Percentiles rank a stretch among this genome's conserved stretches.
These are phyloP conservation scores for Hecatera dysodea DNA, from an alignment of 2,888 invertebrate genomes.

Conservation along the genomic window DNA sequence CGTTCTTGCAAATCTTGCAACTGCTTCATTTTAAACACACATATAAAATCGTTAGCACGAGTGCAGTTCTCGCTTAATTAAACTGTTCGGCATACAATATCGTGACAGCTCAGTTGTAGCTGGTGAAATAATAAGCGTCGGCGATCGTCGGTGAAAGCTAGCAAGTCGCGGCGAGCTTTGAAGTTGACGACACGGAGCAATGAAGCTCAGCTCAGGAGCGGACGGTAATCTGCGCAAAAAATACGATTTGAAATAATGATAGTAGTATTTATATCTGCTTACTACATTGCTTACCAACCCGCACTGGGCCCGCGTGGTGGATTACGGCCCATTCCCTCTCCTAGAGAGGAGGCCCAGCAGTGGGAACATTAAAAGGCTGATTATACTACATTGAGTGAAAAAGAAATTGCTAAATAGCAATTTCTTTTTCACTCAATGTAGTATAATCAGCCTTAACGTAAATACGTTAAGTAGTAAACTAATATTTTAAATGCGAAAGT, in stretches of 20 bases:
- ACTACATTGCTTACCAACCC: too few species aligned
- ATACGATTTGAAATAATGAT: slow-evolving; percentile 32
- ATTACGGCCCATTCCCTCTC: too few species aligned
- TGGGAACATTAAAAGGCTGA: too few species aligned
- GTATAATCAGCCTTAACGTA: too few species aligned
- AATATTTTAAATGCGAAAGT: too few species aligned
- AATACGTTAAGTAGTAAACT: too few species aligned
- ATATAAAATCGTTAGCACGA: slow-evolving; percentile 19
- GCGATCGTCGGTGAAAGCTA: slow-evolving; percentile 71
- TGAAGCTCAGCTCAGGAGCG: slow-evolving; percentile 51
- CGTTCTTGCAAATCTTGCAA: not conserved
- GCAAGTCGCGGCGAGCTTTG: slow-evolving; percentile 71
- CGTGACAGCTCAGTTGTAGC: slow-evolving; percentile 67
- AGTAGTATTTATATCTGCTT: slow-evolving; percentile 22
- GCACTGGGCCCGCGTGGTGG: too few species aligned
- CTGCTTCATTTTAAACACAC: slow-evolving; percentile 12
- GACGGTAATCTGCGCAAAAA: slow-evolving; percentile 34
- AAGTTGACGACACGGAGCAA: slow-evolving; percentile 59
- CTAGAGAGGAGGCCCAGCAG: too few species aligned
- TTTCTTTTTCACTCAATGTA: too few species aligned
- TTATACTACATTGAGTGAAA: too few species aligned
- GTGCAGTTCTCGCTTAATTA: slow-evolving; percentile 64
- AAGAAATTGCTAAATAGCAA: too few species aligned
- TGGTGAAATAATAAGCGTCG: slow-evolving; percentile 71
- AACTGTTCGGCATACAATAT: slow-evolving; percentile 67